Evolutionary conservation across 2,888 invertebrate genomes (phyloP).

Genomic region (Fragum sueziense): DNA sequence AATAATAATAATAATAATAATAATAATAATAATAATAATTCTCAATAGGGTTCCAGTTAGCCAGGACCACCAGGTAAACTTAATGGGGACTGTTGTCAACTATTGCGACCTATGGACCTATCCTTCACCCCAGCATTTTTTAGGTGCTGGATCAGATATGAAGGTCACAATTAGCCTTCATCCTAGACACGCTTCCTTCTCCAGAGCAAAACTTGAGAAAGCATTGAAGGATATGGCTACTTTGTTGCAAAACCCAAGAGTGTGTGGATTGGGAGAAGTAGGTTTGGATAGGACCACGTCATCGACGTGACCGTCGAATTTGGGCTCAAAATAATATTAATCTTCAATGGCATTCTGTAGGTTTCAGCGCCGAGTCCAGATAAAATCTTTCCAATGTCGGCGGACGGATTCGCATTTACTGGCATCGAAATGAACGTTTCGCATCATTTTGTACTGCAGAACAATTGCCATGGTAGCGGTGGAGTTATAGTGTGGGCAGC

Average conservation of each 20-base stretch:
- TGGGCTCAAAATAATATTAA: too few relatives aligned
- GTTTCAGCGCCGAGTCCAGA: too few relatives aligned
- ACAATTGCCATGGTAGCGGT: too few relatives aligned
- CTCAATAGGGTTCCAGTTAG: background rate
- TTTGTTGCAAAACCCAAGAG: background rate
- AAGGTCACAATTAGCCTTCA: slow-evolving; percentile 11
- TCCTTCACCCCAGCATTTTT: background rate
- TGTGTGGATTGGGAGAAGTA: slow-evolving; percentile 26
- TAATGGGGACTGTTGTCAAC: slow-evolving; percentile 12
- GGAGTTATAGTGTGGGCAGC: too few relatives aligned
- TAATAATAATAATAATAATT: too few relatives aligned
- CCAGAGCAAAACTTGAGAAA: background rate
- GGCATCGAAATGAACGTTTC: too few relatives aligned
- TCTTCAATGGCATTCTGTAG: too few relatives aligned
- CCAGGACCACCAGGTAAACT: background rate
- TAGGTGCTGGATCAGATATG: background rate
- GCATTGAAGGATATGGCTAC: background rate
- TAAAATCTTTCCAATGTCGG: too few relatives aligned
- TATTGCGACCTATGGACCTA: slow-evolving; percentile 22
- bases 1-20: too few relatives aligned
- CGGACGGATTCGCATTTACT: too few relatives aligned
- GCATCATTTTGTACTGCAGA: too few relatives aligned
- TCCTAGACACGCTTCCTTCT: slow-evolving; percentile 19
- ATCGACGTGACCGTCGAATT: slow-evolving; percentile 2
- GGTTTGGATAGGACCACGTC: slow-evolving; percentile 31